These are phyloP conservation scores for Eupsilia transversa DNA, from an alignment of 2,888 invertebrate species.

Conservation along the genomic window DNA sequence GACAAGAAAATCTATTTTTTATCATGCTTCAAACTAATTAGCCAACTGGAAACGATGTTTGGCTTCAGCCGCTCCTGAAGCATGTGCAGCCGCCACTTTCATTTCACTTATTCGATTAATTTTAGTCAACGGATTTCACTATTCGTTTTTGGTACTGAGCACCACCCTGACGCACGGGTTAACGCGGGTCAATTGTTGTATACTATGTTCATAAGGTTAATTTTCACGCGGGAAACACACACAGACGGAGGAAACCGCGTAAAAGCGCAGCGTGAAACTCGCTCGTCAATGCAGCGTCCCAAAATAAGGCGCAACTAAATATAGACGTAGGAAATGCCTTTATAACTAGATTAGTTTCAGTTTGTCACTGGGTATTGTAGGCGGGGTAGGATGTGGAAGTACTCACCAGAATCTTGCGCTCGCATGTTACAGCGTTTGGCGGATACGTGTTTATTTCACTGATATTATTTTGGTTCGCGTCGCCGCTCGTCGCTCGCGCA, in stretches of 20 bases:
- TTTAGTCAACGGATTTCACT: slow-evolving; percentile 61
- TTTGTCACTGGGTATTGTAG: slow-evolving; percentile 46
- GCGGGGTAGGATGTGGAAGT: slow-evolving; percentile 53
- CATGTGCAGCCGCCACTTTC: slow-evolving; percentile 77
- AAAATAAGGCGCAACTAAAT: slow-evolving; percentile 84
- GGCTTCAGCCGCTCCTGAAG: slow-evolving; percentile 66
- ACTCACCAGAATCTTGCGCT: slow-evolving; percentile 90
- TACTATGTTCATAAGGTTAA: slow-evolving; percentile 48
- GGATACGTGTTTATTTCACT: slow-evolving; percentile 86
- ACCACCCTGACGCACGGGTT: slow-evolving; percentile 56
- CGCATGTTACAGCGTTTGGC: slow-evolving; percentile 82
- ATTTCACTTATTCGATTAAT: slow-evolving; percentile 71
- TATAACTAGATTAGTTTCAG: slow-evolving; percentile 45
- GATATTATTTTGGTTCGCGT: slow-evolving; percentile 83
- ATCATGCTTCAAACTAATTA: slow-evolving; percentile 78
- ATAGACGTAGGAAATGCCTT: slow-evolving; percentile 75
- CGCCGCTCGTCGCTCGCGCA: slow-evolving; percentile 86
- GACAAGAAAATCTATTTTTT: slow-evolving; percentile 85
- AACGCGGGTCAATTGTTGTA: slow-evolving; percentile 59
- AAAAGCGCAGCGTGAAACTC: slow-evolving; percentile 78
- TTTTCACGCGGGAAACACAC: slow-evolving; percentile 71
- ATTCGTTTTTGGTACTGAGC: slow-evolving; percentile 56
- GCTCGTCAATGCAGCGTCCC: slow-evolving; percentile 80
- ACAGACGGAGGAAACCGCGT: slow-evolving; percentile 68
- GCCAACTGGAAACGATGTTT: slow-evolving; percentile 72